Evolutionary conservation across 23 tunicate genomes (phyloP), one percentile per base, ranked within the genome.

Genomic region (Clavelina lepadiformis): DNA sequence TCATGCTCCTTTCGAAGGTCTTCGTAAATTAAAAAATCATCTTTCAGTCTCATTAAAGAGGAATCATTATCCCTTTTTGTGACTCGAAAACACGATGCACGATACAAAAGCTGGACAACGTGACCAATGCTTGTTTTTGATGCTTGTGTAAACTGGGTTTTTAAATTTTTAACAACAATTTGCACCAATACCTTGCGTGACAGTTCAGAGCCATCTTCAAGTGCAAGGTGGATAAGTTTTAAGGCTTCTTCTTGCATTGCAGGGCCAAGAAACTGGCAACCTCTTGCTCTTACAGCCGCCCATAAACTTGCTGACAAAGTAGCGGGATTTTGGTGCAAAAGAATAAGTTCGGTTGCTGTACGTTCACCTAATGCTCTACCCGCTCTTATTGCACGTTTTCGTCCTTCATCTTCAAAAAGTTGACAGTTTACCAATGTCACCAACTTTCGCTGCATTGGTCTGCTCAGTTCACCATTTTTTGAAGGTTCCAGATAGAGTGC

Each of bases 241-340:
- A 88, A 35, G 15, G 96, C 96, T 80, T 88, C 96, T 64, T 88
- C 96, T 35, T 88, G 96, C 96, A 88, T 88, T 7, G 96, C 96
- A 67, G 96, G 96, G 3, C 96, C 96, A 22, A 88, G 66, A 71
- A 88, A 88, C 59, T 88, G 96, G 31, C 96, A 88, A 0, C 96
- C 96, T 41, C 96, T 88, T 3, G 77, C 73, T 53, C 96, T 33
- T 18, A 88, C 96, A 56, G 96, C 96, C 21, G 79, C 78, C 96
- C 96, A 88, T n/a, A 88, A 57, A 63, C 74, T 88, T 64, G 80
- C 78, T 25, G 96, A 80, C 36, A 88, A 61, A 3, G 82, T 88
- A 3, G 88, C 76, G 25, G 96, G 87, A 51, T 76, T 88, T 58
- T 88, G 96, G 74, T 88, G 96, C 50, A 71, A 57, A 22, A 74